phyloP scores from a whole-genome alignment of 2,797 vertebrate genomes.

The Rachycentron canadum region DNA sequence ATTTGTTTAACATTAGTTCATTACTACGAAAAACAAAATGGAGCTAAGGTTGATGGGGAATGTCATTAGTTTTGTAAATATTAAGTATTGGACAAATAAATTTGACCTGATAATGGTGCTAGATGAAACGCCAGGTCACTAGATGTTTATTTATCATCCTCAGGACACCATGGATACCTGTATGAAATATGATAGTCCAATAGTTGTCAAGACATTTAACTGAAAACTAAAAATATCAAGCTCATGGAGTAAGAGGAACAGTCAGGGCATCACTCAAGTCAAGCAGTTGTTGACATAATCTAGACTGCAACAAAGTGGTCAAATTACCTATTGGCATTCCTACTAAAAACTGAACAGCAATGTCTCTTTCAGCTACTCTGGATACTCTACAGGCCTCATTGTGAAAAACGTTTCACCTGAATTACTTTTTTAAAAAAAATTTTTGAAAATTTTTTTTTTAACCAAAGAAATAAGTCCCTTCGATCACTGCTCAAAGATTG shows the following conservation, averaged over 20 bases:
- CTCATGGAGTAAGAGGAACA: background rate
- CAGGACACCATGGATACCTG: background rate
- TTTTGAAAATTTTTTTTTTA: no score
- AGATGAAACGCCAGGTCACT: background rate
- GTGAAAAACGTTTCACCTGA: background rate
- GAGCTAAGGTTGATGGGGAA: no score
- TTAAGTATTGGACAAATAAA: no score
- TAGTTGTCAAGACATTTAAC: background rate
- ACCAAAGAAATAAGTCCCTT: background rate
- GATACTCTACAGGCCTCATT: constrained; percentile 15
- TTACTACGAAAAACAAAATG: no score
- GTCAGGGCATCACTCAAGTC: background rate
- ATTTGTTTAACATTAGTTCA: no score
- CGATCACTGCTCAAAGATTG: background rate
- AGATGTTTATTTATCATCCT: background rate
- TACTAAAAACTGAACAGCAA: background rate
- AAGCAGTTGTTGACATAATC: background rate
- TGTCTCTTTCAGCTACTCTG: background rate
- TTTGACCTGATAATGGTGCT: background rate
- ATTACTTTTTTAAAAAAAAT: background rate
- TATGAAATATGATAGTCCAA: background rate
- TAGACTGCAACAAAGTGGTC: no score
- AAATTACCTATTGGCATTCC: no score
- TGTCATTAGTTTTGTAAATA: no score
- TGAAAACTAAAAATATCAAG: background rate